Evolutionary conservation across 1,140 invertebrate genomes (phyloP).

Genomic region (Apocrypta bakeri): DNA sequence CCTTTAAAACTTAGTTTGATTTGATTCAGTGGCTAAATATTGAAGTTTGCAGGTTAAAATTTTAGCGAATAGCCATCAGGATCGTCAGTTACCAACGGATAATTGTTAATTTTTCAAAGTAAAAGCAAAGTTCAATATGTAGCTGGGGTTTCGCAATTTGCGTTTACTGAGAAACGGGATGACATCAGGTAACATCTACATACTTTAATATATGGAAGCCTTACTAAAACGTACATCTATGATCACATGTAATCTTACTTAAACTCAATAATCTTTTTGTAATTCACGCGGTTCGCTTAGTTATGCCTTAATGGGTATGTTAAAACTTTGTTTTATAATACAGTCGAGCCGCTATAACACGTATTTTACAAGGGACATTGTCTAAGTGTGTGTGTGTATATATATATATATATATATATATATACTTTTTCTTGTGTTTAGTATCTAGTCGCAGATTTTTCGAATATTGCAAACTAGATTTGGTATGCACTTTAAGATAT

Average conservation of each 20-base stretch:
- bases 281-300: conserved; percentile 49
- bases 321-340: conserved; percentile 55
- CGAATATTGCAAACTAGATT: conserved; percentile 61
- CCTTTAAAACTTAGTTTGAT: neutral
- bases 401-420: conserved; percentile 35
- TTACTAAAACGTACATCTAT: conserved; percentile 58
- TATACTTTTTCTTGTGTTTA: conserved; percentile 45
- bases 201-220: conserved; percentile 52
- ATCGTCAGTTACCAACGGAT: neutral
- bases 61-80: no score
- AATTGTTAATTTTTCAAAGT: conserved; percentile 2
- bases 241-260: conserved; percentile 59
- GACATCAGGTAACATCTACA: neutral
- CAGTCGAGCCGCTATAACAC: conserved; percentile 61
- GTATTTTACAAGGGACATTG: conserved; percentile 61
- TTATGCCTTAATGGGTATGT: conserved; percentile 33
- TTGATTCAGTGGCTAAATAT: neutral
- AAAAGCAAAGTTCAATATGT: conserved; percentile 35
- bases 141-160: conserved; percentile 15
- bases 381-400: conserved; percentile 57
- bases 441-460: conserved; percentile 51
- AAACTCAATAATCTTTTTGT: conserved; percentile 55
- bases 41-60: no score
- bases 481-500: conserved; percentile 66
- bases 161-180: conserved; percentile 33